These are phyloP conservation scores for rabbit (Oryctolagus cuniculus) DNA, from an alignment of 2,113 vertebrate genomes.

Conservation along the genomic window DNA sequence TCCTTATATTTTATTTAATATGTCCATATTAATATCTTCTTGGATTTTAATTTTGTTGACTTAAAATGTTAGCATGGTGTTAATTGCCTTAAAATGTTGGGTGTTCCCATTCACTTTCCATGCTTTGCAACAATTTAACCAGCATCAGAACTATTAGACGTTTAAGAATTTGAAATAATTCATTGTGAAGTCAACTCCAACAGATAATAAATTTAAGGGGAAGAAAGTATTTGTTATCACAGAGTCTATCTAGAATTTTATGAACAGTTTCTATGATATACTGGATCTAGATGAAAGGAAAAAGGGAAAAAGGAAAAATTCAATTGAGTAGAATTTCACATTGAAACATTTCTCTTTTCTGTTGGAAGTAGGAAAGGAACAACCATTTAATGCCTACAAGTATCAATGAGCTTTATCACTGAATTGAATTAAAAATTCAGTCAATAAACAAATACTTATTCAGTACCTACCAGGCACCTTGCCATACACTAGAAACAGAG, in stretches of 20 bases:
- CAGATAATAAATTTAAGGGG: background rate
- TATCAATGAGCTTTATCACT: background rate
- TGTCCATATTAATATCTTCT: conserved; percentile 41
- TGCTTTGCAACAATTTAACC: conserved; percentile 7
- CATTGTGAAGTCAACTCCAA: background rate
- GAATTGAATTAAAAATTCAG: background rate
- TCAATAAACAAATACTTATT: conserved; percentile 11
- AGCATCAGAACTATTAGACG: background rate
- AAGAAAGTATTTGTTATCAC: background rate
- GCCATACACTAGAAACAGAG: background rate
- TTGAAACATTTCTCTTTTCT: background rate
- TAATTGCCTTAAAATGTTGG: background rate
- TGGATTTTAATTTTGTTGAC: background rate
- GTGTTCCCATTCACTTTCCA: background rate
- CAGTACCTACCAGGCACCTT: background rate
- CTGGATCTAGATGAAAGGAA: conserved; percentile 36
- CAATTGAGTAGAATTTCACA: background rate
- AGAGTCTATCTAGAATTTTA: conserved; percentile 3
- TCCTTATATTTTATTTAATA: background rate
- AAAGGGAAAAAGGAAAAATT: background rate
- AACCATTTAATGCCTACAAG: background rate
- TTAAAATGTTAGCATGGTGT: background rate
- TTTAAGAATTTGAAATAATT: conserved; percentile 57
- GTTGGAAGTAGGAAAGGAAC: background rate
- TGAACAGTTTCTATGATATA: background rate